Evolutionary conservation across 2,888 invertebrate genomes (phyloP), one percentile per base, ranked within the genome.

Genomic region (Terebella lapidaria): DNA sequence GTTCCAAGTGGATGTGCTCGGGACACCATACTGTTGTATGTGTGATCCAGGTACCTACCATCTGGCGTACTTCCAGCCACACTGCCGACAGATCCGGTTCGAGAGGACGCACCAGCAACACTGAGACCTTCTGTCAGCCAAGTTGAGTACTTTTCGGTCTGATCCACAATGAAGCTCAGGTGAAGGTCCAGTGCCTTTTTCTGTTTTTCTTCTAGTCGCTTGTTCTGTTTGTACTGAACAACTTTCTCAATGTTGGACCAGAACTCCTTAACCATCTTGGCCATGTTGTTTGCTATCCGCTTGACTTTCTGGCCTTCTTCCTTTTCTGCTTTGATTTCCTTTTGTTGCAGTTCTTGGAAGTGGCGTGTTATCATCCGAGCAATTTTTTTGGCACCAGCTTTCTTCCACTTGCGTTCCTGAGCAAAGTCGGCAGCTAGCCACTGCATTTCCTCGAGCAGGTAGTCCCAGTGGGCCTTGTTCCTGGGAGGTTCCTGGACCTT

Each of bases 391-490:
- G 95, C 94, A 3, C 93, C 92, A 62, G 91, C 90, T 80, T 93
- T 93, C 78, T 99, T 99, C 94, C 94, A 95, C 80, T 94, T 95
- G 65, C 96, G 86, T 82, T 99, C 99, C 80, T 94, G 92, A 28
- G 91, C 91, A 83, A 99, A 99, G 83, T 99, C 97, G 45, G 93
- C 91, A 42, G 95, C 92, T 69, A 99, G 84, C 99, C 99, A 99
- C 45, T 90, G 90, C 94, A 96, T 95, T 83, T 99, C 99, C 82
- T 99, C 97, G 47, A 99, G 84, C 66, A 99, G 84, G 82, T 94
- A 97, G 82, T 99, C 99, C 96, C 97, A 97, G 81, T 99, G 97
- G 28, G 92, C 89, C 83, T 96, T 97, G 57, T 87, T 85, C 66
- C 96, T 85, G 63, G 89, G 86, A 70, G 94, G 92, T 65, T 81